Conservation (phyloP, 1,140 invertebrate genomes). For the Paracyclopina nana region DNA sequence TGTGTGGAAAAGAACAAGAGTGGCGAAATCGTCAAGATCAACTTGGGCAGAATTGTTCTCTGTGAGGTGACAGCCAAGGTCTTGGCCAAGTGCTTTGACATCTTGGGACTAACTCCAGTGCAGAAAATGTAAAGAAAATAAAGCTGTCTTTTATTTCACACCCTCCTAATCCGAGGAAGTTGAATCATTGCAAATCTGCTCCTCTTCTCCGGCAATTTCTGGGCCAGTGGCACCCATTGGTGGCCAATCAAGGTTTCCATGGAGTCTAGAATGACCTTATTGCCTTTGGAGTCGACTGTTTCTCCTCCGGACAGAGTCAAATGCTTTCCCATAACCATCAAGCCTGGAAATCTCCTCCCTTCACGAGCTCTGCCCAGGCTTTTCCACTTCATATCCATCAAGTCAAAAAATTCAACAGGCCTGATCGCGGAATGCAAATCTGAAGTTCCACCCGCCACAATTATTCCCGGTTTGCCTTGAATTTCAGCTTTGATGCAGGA, state of each 20-base stretch:
- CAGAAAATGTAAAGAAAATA: slow-evolving; percentile 55
- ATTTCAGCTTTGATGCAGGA: slow-evolving; percentile 6
- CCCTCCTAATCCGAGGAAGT: no score
- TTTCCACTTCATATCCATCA: neutral
- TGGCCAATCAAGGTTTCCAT: slow-evolving; percentile 3
- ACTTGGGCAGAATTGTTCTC: slow-evolving; percentile 58
- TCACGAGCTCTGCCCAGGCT: neutral
- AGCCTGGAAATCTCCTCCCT: slow-evolving; percentile 3
- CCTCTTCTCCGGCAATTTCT: neutral
- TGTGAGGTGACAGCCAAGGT: slow-evolving; percentile 78
- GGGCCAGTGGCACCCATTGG: neutral
- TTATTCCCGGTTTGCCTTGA: slow-evolving; percentile 1
- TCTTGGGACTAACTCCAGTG: slow-evolving; percentile 80
- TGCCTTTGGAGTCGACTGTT: neutral
- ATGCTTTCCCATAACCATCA: neutral
- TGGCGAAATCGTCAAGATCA: slow-evolving; percentile 54
- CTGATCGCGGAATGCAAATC: neutral
- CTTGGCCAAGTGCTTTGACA: slow-evolving; percentile 62
- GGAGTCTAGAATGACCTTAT: slow-evolving; percentile 3
- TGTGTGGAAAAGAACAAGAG: slow-evolving; percentile 70
- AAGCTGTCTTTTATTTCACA: no score
- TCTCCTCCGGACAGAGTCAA: slow-evolving; percentile 2
- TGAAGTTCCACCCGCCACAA: slow-evolving; percentile 3
- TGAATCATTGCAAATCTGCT: slow-evolving; percentile 5
- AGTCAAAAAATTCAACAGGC: slow-evolving; percentile 8